Conservation (phyloP, 2,888 invertebrate genomes). For the Heteromurus nitidus region DNA sequence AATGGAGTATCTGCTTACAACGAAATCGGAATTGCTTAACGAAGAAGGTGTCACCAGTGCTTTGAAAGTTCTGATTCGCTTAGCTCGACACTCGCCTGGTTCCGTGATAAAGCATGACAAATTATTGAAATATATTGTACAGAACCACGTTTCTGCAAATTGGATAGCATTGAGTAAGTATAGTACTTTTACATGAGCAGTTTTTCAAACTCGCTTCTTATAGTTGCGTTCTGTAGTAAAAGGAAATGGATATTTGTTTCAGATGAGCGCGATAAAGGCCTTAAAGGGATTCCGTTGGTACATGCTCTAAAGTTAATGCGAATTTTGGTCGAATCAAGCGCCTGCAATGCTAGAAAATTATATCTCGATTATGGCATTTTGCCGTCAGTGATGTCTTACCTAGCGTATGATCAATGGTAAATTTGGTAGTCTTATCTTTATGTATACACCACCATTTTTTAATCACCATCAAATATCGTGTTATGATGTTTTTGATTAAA, state of each 20-base stretch:
- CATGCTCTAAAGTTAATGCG: slow-evolving; percentile 59
- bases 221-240: not conserved
- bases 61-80: slow-evolving; percentile 86
- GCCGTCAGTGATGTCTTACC: slow-evolving; percentile 58
- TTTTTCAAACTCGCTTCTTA: not conserved
- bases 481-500: too few species aligned
- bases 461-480: too few species aligned
- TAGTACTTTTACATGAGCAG: not conserved
- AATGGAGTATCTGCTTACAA: slow-evolving; percentile 63
- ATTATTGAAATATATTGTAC: slow-evolving; percentile 41
- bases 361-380: slow-evolving; percentile 51
- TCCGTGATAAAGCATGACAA: slow-evolving; percentile 34
- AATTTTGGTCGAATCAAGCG: slow-evolving; percentile 52
- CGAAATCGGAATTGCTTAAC: slow-evolving; percentile 49
- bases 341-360: slow-evolving; percentile 49
- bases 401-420: slow-evolving; percentile 64
- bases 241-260: not conserved
- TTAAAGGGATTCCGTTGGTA: slow-evolving; percentile 52
- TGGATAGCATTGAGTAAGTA: slow-evolving; percentile 50
- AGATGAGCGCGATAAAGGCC: not conserved
- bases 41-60: slow-evolving; percentile 80
- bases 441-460: too few species aligned
- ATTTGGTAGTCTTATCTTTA: too few species aligned
- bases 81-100: slow-evolving; percentile 86
- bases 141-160: slow-evolving; percentile 51